phyloP scores from a whole-genome alignment of 2,888 invertebrate species.

The Neelides folsomi region DNA sequence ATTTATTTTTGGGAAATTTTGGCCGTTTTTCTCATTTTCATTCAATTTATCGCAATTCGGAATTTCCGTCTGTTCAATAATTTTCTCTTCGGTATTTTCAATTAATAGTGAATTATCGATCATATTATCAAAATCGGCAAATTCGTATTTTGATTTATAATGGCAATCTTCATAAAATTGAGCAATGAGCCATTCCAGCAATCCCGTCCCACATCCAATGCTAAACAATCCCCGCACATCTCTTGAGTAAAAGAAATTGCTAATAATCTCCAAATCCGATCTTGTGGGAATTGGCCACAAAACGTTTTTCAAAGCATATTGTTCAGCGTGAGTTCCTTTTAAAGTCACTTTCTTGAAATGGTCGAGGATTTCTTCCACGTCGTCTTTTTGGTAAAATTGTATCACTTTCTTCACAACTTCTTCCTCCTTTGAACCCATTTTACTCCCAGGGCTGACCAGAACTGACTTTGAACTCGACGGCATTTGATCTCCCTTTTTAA shows the following conservation, averaged over 20 bases:
- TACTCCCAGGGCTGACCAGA: no score
- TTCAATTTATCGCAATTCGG: no score
- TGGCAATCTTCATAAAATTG: slow-evolving; percentile 19
- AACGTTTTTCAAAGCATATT: slow-evolving; percentile 35
- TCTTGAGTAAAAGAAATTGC: slow-evolving; percentile 30
- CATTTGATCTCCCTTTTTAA: no score
- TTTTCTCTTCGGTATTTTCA: no score
- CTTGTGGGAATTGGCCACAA: slow-evolving; percentile 63
- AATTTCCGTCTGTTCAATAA: no score
- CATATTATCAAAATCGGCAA: not conserved
- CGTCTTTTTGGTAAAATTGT: not conserved
- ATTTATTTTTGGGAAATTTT: no score
- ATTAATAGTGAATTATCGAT: no score
- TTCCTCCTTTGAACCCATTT: not conserved
- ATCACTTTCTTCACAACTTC: slow-evolving; percentile 3
- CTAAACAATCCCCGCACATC: slow-evolving; percentile 45
- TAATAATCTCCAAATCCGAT: slow-evolving; percentile 49
- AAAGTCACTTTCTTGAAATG: not conserved
- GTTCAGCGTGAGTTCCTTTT: slow-evolving; percentile 1
- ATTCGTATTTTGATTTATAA: no score
- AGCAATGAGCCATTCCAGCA: slow-evolving; percentile 66
- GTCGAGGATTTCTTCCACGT: slow-evolving; percentile 4
- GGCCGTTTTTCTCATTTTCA: no score
- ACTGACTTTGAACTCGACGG: no score
- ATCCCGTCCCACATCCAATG: slow-evolving; percentile 64